Base-by-base conservation (phyloP, 2,888 invertebrate species). In the Agrochola lychnidis region DNA sequence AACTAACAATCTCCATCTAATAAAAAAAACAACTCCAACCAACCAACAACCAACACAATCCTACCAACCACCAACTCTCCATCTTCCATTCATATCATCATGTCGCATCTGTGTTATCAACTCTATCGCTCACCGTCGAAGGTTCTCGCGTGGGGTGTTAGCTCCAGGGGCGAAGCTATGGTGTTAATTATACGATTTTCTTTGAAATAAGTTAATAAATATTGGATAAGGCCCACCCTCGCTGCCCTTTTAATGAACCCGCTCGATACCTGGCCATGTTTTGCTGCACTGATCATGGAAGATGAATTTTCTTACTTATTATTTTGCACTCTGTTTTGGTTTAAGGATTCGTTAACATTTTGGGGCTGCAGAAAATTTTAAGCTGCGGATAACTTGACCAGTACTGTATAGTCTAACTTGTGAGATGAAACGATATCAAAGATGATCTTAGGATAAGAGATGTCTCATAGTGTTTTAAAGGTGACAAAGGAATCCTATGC, bases 121-220 rank as follows among this genome's bases (percentile, higher is more conserved):
- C 22, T 88, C 89, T 89, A 64, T 81, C 79, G 63, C 77, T 81
- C 73, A 73, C 73, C 70, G 75, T 63, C 81, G 82, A 86, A 89
- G 91, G 89, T 89, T 86, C 71, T 83, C 90, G 90, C 91, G 91
- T 86, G 91, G 91, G 89, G 90, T 81, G 88, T 83, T 80, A 89
- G 90, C 91, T 74, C 82, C 71, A 71, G 83, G 85, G 89, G 89
- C 85, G 84, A 88, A 84, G 95, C 77, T 64, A 82, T 86, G 87
- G 94, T 95, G 96, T 95, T 96, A 96, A 96, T 96, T 96, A 96
- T 95, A 94, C 95, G 94, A 96, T 96, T 96, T 96, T 96, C 96
- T 96, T 96, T 96, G 96, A 96, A 96, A 96, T 96, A 96, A 96
- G 94, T 95, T 96, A 95, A 96, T 96, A 96, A 96, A 96, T 96